Percentiles rank a stretch among this genome's conserved stretches.
Conservation (phyloP, 1,140 invertebrate genomes). For the Diabrotica virgifera region DNA sequence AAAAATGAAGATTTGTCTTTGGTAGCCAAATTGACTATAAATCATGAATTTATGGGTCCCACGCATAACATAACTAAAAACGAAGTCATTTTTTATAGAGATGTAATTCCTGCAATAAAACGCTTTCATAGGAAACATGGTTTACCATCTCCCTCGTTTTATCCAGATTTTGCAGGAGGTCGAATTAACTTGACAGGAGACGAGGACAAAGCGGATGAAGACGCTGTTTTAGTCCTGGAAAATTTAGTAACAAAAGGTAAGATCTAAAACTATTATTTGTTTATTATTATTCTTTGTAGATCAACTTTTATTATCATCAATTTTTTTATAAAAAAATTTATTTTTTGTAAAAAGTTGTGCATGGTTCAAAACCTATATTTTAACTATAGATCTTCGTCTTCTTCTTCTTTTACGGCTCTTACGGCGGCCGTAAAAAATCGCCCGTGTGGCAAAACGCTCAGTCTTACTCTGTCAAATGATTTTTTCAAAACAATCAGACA, state of each 20-base stretch:
- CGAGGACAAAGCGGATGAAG: slow-evolving; percentile 5
- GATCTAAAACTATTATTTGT: too few species aligned
- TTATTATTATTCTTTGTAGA: too few species aligned
- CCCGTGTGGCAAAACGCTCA: too few species aligned
- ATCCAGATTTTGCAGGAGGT: slow-evolving; percentile 16
- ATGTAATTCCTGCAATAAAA: slow-evolving; percentile 14
- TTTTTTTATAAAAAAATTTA: too few species aligned
- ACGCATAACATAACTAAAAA: slow-evolving; percentile 9
- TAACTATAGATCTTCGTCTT: too few species aligned
- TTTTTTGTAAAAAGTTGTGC: too few species aligned
- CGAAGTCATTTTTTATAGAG: slow-evolving; percentile 20
- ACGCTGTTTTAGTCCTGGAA: slow-evolving; percentile 21
- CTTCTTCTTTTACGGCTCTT: too few species aligned
- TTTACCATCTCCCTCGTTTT: slow-evolving; percentile 7
- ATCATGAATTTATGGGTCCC: slow-evolving; percentile 1
- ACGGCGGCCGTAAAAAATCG: too few species aligned
- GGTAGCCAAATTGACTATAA: slow-evolving; percentile 14
- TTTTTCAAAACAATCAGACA: too few species aligned
- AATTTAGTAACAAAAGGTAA: slow-evolving; percentile 8
- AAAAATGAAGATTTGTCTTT: slow-evolving; percentile 1
- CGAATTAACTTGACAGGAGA: slow-evolving; percentile 15
- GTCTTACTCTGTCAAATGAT: too few species aligned
- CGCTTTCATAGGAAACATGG: slow-evolving; percentile 6
- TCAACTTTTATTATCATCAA: too few species aligned
- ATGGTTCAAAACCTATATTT: too few species aligned